Conservation (phyloP, 2,888 invertebrate species). For the Melanargia galathea region DNA sequence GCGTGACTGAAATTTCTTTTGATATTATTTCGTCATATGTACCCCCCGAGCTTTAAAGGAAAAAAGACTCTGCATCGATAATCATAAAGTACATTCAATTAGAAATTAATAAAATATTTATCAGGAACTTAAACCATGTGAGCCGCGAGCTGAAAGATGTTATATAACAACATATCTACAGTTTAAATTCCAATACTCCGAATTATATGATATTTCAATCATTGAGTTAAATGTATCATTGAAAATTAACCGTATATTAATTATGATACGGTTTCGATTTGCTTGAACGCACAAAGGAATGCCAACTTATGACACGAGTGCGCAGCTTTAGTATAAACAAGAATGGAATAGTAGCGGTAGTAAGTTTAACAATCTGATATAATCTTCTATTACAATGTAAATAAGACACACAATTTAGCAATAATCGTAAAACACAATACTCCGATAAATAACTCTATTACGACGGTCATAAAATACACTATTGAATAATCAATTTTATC, state of each 20-base stretch:
- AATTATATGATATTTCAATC: constrained; percentile 67
- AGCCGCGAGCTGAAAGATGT: constrained; percentile 55
- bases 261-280: constrained; percentile 57
- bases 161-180: constrained; percentile 45
- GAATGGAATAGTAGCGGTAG: constrained; percentile 33
- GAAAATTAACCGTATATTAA: constrained; percentile 57
- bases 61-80: constrained; percentile 56
- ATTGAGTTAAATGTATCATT: constrained; percentile 58
- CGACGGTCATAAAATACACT: constrained; percentile 2
- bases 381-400: constrained; percentile 28
- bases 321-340: constrained; percentile 33
- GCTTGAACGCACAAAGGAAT: constrained; percentile 58
- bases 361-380: constrained; percentile 25
- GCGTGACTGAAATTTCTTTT: constrained; percentile 70
- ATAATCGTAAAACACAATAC: constrained; percentile 23
- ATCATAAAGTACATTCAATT: constrained; percentile 63
- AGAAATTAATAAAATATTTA: constrained; percentile 61
- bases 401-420: constrained; percentile 22
- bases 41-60: constrained; percentile 46
- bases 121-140: constrained; percentile 52
- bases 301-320: constrained; percentile 55
- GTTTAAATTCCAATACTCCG: constrained; percentile 60
- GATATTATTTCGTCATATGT: constrained; percentile 58
- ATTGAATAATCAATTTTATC: constrained; percentile 18
- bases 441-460: constrained; percentile 16